phyloP scores from a whole-genome alignment of 2,797 vertebrate species.

The Buphagus erythrorhynchus region DNA sequence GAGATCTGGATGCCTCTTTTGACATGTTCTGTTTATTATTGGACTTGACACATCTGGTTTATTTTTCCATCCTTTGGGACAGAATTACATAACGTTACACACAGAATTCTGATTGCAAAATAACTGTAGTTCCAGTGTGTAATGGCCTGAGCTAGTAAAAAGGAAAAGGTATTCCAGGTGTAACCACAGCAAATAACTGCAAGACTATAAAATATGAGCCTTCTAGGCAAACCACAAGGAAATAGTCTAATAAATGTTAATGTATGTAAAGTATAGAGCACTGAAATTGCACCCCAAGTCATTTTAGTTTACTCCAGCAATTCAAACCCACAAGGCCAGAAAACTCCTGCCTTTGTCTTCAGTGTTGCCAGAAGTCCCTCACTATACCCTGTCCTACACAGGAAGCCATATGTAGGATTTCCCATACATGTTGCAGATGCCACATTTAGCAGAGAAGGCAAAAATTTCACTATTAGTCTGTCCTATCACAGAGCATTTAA shows the following conservation, averaged over 20 bases:
- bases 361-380: not conserved
- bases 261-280: not conserved
- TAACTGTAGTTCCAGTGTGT: not conserved
- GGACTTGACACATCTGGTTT: not conserved
- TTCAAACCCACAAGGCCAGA: not conserved
- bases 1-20: not conserved
- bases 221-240: slow-evolving; percentile 13
- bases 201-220: not conserved
- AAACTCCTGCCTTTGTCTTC: not conserved
- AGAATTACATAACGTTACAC: not conserved
- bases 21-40: not conserved
- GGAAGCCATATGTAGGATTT: not conserved
- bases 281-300: not conserved
- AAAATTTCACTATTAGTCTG: not conserved
- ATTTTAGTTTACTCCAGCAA: not conserved
- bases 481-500: not conserved
- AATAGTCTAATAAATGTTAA: not conserved
- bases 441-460: not conserved
- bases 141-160: not conserved
- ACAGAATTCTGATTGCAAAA: not conserved
- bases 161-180: not conserved
- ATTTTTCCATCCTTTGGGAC: not conserved
- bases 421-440: not conserved
- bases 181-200: not conserved
- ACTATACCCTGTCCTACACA: not conserved